Percentiles rank a stretch among this genome's conserved stretches.
Conservation (phyloP, 2,797 vertebrate genomes). For the Labroides dimidiatus region DNA sequence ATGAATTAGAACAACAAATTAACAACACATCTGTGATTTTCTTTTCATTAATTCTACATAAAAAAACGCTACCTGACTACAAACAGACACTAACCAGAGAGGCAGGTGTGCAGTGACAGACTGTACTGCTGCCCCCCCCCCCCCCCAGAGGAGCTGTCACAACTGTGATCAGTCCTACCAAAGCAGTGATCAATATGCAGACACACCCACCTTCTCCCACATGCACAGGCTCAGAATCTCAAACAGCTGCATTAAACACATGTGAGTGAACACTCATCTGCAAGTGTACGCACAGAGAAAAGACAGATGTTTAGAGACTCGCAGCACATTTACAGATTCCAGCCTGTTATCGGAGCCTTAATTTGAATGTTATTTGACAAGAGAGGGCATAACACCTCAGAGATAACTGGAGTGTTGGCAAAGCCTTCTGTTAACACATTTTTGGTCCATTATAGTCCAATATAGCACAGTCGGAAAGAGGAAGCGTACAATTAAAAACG, state of each 20-base stretch:
- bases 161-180: constrained; percentile 41
- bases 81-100: constrained; percentile 16
- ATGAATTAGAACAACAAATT: background rate
- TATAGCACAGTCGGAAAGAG: background rate
- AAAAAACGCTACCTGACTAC: constrained; percentile 1
- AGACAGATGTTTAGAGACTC: constrained; percentile 30
- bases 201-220: constrained; percentile 14
- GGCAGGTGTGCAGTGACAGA: constrained; percentile 38
- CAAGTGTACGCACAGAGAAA: constrained; percentile 5
- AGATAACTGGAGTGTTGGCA: background rate
- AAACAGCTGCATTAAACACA: background rate
- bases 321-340: constrained; percentile 14
- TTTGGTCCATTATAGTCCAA: background rate
- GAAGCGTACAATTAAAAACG: background rate
- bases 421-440: constrained; percentile 20
- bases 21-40: background rate
- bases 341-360: constrained; percentile 22
- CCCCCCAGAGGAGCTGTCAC: constrained; percentile 22
- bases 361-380: constrained; percentile 28
- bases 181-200: constrained; percentile 34
- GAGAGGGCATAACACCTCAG: background rate
- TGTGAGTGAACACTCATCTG: background rate
- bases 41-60: background rate
- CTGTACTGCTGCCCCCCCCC: constrained; percentile 21
- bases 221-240: background rate